A percentile compares a stretch with the other conserved stretches of the same genome.
These are phyloP conservation scores for Notoglanidium macrostoma DNA, from an alignment of 2,797 vertebrate species.

Conservation along the genomic window DNA sequence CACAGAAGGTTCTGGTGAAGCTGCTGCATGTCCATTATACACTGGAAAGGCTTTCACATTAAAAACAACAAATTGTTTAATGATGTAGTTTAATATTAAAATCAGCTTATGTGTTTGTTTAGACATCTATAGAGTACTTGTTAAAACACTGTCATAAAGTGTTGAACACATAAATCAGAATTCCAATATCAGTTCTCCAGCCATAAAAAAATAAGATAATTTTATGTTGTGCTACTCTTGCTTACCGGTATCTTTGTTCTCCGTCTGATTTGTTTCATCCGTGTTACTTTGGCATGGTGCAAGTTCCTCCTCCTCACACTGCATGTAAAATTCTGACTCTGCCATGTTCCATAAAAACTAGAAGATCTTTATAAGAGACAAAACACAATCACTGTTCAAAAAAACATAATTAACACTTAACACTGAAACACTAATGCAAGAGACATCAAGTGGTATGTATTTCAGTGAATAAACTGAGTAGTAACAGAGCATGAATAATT, in stretches of 20 bases:
- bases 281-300: conserved; percentile 79
- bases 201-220: not conserved
- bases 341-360: conserved; percentile 71
- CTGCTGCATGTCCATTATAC: conserved; percentile 1
- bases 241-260: conserved; percentile 24
- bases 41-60: conserved; percentile 13
- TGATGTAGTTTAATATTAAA: not conserved
- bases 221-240: not conserved
- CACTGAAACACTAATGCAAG: not conserved
- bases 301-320: conserved; percentile 87
- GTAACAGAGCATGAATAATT: not conserved
- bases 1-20: not conserved
- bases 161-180: not conserved
- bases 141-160: not conserved
- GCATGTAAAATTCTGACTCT: conserved; percentile 85
- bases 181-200: not conserved
- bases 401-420: not conserved
- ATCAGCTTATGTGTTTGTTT: not conserved
- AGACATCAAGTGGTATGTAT: not conserved
- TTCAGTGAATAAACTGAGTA: not conserved
- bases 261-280: not conserved
- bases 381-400: not conserved
- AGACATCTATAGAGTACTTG: not conserved
- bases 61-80: not conserved
- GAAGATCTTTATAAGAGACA: not conserved